Base-by-base conservation (phyloP, 2,888 invertebrate species). In the Caenorhabditis sp. region DNA sequence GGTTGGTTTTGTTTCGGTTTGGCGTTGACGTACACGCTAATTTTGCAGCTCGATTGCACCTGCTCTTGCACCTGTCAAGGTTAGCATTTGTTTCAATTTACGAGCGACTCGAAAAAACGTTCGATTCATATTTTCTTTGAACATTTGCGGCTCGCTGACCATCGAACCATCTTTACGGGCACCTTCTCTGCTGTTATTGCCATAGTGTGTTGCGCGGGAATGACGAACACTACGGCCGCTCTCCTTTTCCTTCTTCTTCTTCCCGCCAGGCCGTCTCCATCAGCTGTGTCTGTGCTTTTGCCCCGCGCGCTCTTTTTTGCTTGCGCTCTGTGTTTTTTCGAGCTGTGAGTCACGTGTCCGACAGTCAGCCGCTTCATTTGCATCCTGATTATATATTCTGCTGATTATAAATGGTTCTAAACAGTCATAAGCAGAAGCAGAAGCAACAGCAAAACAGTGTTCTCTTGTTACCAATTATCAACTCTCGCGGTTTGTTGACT, bases 301-400 rank as follows among this genome's bases (percentile, higher is more conserved):
- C 55, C 13, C 40, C 55, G 53, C 64, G 62, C 64, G 61, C 60
- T 61, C 53, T 51, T 61, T 64, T 67, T 18, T 32, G 15, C 37
- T 50, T 35, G 28, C 35, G 47, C 35, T 35, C 56, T 50, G 32
- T 56, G 56, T 58, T 65, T 74, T 72, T 64, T 40, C 24, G 40
- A 15, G 24, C 20, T 13, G 35, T 60, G 40, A 60, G 47, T 58
- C 76, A 65, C 32, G 35, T 67, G 64, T 18, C 44, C 28, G 44
- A 56, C n/a, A n/a, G n/a, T 60, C 61, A 67, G 51, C 51, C 60
- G 67, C 76, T 67, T 60, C 65, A 68, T 76, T 76, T 76, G 76
- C 76, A 76, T 76, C 26, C 13, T 51, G 5, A 47, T 47, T 47
- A 18, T n/a, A 47, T n/a, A 47, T 11, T 47, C 8, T n/a, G n/a